Evolutionary conservation across 2,797 vertebrate species (phyloP).

Genomic region (Gymnoscopelus microlampas): DNA sequence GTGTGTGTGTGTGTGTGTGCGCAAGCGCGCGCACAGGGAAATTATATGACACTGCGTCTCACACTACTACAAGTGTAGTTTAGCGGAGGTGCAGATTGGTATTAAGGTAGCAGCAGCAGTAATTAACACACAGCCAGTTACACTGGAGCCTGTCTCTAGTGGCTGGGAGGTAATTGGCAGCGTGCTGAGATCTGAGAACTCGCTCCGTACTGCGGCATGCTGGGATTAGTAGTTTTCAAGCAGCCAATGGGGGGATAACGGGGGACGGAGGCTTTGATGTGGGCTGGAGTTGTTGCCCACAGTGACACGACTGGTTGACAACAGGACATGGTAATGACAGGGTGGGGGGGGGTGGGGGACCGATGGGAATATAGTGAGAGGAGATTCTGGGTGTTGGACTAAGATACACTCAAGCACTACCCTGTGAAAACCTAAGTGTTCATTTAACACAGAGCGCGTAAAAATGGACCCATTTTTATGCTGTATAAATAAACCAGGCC

Average conservation of each 20-base stretch:
- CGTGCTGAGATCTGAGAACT: constrained; percentile 51
- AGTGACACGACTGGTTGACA: constrained; percentile 62
- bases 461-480: too few species aligned
- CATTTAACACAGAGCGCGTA: too few species aligned
- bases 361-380: constrained; percentile 30
- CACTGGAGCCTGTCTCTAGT: constrained; percentile 39
- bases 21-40: constrained; percentile 27
- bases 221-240: constrained; percentile 51
- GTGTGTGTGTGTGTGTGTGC: constrained; percentile 3
- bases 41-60: constrained; percentile 55
- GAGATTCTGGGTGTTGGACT: constrained; percentile 29
- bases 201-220: constrained; percentile 29
- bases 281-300: constrained; percentile 53
- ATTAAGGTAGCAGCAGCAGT: constrained; percentile 37
- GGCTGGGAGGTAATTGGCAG: constrained; percentile 53
- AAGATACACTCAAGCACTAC: constrained; percentile 36
- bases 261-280: constrained; percentile 65
- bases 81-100: constrained; percentile 48
- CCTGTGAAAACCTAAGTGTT: too few species aligned
- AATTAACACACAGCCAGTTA: constrained; percentile 54
- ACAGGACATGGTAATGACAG: constrained; percentile 67
- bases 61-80: constrained; percentile 57
- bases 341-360: constrained; percentile 40
- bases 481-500: constrained; percentile 8
- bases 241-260: constrained; percentile 52